Conservation (phyloP, 2,113 vertebrate species). For the Crocuta crocuta region DNA sequence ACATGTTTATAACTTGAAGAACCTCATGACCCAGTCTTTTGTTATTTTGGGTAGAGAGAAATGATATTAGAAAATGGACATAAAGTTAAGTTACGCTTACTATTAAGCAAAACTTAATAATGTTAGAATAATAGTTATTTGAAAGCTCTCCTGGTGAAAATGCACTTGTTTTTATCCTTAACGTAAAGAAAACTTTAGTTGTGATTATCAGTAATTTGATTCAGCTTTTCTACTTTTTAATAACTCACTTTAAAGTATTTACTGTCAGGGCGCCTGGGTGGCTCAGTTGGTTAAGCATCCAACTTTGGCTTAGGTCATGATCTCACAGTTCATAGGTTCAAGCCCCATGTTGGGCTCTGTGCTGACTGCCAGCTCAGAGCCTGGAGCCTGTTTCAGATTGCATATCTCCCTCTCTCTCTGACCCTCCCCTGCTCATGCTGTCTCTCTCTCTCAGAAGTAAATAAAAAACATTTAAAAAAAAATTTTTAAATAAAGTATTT, state of each 20-base stretch:
- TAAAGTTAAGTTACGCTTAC: not conserved
- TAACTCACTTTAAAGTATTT: conserved; percentile 8
- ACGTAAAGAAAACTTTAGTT: conserved; percentile 10
- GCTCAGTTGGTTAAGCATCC: no score
- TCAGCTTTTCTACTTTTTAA: not conserved
- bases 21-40: not conserved
- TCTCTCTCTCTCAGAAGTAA: no score
- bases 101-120: not conserved
- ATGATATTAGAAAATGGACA: not conserved
- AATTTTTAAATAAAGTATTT: not conserved
- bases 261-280: not conserved
- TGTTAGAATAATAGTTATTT: not conserved
- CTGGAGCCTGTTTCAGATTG: no score
- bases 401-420: no score
- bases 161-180: not conserved
- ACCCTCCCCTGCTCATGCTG: no score
- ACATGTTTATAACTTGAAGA: not conserved
- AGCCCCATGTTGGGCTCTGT: no score
- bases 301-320: no score
- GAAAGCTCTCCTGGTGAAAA: conserved; percentile 3
- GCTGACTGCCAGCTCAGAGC: no score
- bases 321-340: no score
- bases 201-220: not conserved
- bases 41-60: not conserved
- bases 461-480: no score